These are phyloP conservation scores for Poecilia gillii DNA, from an alignment of 2,797 vertebrate species.

Conservation along the genomic window DNA sequence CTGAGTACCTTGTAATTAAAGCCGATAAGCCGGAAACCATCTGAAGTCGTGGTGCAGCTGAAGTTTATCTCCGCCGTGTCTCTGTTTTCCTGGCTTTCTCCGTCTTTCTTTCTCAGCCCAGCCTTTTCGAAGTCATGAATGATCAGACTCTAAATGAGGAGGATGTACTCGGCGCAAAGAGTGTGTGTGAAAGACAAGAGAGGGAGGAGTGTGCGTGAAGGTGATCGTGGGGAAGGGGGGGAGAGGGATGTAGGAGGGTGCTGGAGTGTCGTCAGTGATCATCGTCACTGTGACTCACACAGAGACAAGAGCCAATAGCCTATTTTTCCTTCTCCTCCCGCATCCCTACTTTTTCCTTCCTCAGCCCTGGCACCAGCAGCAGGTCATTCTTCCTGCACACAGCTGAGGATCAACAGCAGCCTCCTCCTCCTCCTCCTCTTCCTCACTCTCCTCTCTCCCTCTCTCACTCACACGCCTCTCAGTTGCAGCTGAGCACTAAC, in stretches of 20 bases:
- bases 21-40: background rate
- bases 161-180: conserved; percentile 21
- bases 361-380: conserved; percentile 49
- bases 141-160: conserved; percentile 64
- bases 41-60: conserved; percentile 1
- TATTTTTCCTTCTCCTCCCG: conserved; percentile 50
- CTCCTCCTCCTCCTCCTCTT: conserved; percentile 33
- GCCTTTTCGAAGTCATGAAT: conserved; percentile 57
- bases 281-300: conserved; percentile 74
- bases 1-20: background rate
- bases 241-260: conserved; percentile 6
- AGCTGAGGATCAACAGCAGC: conserved; percentile 57
- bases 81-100: background rate
- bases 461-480: conserved; percentile 30
- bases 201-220: conserved; percentile 18
- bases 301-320: conserved; percentile 51
- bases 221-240: background rate
- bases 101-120: conserved; percentile 10
- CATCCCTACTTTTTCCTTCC: conserved; percentile 53
- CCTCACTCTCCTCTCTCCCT: conserved; percentile 14
- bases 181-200: conserved; percentile 12
- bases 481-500: conserved; percentile 32
- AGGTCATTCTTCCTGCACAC: conserved; percentile 53
- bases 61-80: conserved; percentile 26
- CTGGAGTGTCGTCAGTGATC: conserved; percentile 67